phyloP scores from a whole-genome alignment of 2,113 vertebrate species.

The Syngnathus floridae region DNA sequence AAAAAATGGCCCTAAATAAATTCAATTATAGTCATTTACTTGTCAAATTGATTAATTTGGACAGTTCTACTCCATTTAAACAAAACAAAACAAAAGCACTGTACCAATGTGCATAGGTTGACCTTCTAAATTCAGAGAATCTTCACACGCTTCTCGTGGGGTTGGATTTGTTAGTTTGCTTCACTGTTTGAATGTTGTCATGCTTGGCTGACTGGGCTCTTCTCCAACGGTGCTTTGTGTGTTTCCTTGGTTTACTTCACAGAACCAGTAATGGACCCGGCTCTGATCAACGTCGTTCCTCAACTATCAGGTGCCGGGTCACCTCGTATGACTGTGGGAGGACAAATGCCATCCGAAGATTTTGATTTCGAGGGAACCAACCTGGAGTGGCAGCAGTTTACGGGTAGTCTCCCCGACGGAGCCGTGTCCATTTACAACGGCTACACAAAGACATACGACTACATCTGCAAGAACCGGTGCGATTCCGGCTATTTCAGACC shows the following conservation, averaged over 20 bases:
- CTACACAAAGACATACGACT: conserved; percentile 35
- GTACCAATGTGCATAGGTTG: too few relatives aligned
- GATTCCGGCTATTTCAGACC: conserved; percentile 47
- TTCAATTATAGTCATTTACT: too few relatives aligned
- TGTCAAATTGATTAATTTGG: too few relatives aligned
- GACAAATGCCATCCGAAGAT: too few relatives aligned
- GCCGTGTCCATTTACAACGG: conserved; percentile 47
- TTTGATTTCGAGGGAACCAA: conserved; percentile 11
- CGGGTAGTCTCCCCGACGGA: conserved; percentile 29
- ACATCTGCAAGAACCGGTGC: conserved; percentile 44
- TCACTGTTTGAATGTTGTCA: neutral
- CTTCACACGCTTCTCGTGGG: too few relatives aligned
- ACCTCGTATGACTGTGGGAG: neutral
- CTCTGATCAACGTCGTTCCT: neutral
- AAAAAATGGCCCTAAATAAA: too few relatives aligned
- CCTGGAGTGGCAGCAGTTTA: conserved; percentile 48
- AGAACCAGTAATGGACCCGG: neutral
- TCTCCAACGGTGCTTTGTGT: neutral
- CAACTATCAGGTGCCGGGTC: neutral
- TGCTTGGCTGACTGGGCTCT: neutral
- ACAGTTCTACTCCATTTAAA: too few relatives aligned
- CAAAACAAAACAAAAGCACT: too few relatives aligned
- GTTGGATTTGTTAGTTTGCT: neutral
- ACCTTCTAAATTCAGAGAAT: too few relatives aligned
- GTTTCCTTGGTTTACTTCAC: neutral